These are phyloP conservation scores for Liposcelis brunnea DNA, from an alignment of 2,888 invertebrate species.

Conservation along the genomic window DNA sequence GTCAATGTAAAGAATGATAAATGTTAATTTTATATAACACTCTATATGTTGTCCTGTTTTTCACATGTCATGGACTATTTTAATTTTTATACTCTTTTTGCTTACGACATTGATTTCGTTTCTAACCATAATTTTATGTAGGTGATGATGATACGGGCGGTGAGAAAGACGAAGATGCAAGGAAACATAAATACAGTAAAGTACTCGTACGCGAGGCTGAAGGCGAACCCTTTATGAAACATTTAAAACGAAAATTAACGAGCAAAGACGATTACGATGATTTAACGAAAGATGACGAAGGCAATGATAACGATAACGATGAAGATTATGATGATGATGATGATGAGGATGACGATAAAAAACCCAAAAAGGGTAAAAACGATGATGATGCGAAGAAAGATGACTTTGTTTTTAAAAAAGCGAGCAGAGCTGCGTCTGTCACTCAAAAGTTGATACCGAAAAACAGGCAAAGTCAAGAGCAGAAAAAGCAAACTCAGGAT, in stretches of 20 bases:
- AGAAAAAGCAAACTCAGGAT: constrained; percentile 4
- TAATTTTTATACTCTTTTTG: too few species aligned
- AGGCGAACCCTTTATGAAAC: neutral
- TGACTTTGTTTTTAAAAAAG: constrained; percentile 18
- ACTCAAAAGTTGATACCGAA: constrained; percentile 15
- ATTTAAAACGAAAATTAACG: constrained; percentile 6
- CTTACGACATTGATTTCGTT: neutral
- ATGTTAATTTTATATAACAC: too few species aligned
- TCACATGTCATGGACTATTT: too few species aligned
- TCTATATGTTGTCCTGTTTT: too few species aligned
- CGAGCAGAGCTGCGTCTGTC: neutral
- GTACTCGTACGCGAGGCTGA: neutral
- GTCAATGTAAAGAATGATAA: constrained; percentile 2
- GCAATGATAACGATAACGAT: constrained; percentile 20
- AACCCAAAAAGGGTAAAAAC: constrained; percentile 34
- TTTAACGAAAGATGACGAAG: constrained; percentile 21
- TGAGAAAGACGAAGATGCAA: constrained; percentile 10
- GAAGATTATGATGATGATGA: constrained; percentile 20
- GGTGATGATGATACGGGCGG: constrained; percentile 11
- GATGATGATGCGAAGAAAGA: constrained; percentile 30
- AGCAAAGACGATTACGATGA: constrained; percentile 3
- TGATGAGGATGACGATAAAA: constrained; percentile 30
- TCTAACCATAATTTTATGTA: constrained; percentile 10
- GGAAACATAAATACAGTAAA: constrained; percentile 1
- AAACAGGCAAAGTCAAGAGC: constrained; percentile 10